Percentiles rank a stretch among this genome's conserved stretches.
These are phyloP conservation scores for Heterotilapia buettikoferi DNA, from an alignment of 2,113 vertebrate species.

Conservation along the genomic window DNA sequence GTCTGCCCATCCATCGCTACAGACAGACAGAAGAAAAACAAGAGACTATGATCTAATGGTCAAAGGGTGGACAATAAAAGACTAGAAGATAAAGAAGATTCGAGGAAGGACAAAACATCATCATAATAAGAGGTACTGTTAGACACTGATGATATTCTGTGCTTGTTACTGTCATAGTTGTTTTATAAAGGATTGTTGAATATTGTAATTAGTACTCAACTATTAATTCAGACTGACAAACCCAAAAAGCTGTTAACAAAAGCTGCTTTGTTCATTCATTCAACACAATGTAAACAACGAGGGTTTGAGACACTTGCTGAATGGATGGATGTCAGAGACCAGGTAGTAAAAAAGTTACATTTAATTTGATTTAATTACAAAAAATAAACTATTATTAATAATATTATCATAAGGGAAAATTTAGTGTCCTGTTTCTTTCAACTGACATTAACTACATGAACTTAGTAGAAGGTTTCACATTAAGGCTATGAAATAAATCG, in stretches of 20 bases:
- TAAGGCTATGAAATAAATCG: neutral
- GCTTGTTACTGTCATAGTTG: neutral
- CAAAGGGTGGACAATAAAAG: neutral
- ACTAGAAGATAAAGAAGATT: neutral
- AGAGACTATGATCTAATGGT: neutral
- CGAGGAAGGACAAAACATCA: neutral
- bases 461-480: neutral
- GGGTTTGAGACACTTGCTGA: neutral
- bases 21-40: neutral
- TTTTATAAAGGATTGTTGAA: neutral
- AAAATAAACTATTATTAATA: neutral
- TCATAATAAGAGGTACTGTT: neutral
- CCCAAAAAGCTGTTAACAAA: neutral
- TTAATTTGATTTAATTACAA: neutral
- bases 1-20: constrained; percentile 96
- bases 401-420: neutral
- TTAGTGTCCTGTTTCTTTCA: neutral
- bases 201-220: neutral
- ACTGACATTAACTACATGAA: neutral
- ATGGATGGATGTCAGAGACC: neutral
- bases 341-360: neutral
- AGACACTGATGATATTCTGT: neutral
- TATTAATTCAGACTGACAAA: neutral
- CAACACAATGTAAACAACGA: neutral
- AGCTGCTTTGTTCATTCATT: neutral